These are phyloP conservation scores for Sclerodermus sp. DNA, from an alignment of 2,888 invertebrate genomes.

Conservation along the genomic window DNA sequence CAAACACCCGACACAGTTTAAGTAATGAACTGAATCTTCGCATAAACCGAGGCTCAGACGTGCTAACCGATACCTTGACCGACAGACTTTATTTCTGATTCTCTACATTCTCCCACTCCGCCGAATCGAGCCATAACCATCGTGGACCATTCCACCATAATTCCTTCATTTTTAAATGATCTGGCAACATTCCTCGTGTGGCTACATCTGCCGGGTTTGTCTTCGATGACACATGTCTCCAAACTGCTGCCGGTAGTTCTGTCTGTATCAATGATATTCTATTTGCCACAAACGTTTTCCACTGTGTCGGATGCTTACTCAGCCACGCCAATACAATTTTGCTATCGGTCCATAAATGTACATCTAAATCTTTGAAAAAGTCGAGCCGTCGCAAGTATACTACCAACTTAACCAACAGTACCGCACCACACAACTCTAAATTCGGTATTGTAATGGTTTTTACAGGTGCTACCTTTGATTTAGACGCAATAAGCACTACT, in stretches of 20 bases:
- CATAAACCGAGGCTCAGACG: too few relatives aligned
- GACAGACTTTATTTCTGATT: too few relatives aligned
- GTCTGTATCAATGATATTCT: constrained; percentile 14
- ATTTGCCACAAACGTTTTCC: constrained; percentile 18
- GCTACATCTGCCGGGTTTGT: constrained; percentile 19
- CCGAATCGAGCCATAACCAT: constrained; percentile 3
- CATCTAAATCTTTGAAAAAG: not conserved
- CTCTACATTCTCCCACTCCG: too few relatives aligned
- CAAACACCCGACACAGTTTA: too few relatives aligned
- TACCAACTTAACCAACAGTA: constrained; percentile 4
- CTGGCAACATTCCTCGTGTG: constrained; percentile 7
- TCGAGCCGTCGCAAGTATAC: not conserved
- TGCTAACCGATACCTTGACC: too few relatives aligned
- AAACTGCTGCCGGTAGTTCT: constrained; percentile 3
- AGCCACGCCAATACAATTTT: constrained; percentile 23
- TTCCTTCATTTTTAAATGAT: not conserved
- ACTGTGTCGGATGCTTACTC: constrained; percentile 10
- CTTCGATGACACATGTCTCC: constrained; percentile 1
- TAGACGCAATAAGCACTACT: not conserved
- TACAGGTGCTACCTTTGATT: constrained; percentile 13
- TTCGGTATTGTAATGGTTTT: constrained; percentile 13
- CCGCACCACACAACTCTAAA: constrained; percentile 10
- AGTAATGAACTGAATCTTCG: too few relatives aligned
- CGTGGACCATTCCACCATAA: constrained; percentile 14
- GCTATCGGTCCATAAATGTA: constrained; percentile 18